Base-by-base conservation (phyloP, 2,888 invertebrate genomes). In the Taenaris catops region DNA sequence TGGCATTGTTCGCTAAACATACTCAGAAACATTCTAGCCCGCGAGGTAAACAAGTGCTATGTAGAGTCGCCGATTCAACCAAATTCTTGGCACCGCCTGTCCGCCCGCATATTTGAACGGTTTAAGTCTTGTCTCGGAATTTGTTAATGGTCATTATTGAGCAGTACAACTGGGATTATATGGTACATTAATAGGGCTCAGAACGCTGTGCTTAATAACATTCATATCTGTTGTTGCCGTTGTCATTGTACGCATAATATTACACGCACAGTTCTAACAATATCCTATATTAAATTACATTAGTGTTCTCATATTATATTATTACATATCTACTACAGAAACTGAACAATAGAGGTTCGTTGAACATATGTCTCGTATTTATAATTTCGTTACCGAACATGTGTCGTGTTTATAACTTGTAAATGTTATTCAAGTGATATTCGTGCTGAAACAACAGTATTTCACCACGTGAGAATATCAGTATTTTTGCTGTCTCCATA, bases 31-130 rank as follows among this genome's bases (percentile, higher is more conserved):
- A 14, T 14, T 14, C 14, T 14, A 14, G 14, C 4, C 14, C 14
- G 14, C 69, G 75, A 75, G 70, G 79, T 73, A 76, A 81, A 76
- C 76, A 73, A 75, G 69, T 63, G 65, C 63, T 58, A 53, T 58
- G 70, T 63, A 66, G 68, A 76, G 67, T 63, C 55, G 62, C 57
- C 63, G 64, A 41, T 46, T 69, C 66, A 60, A 65, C 70, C 63
- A 72, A 79, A 83, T 81, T 78, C 79, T 74, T 76, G 70, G 68
- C 75, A 74, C 72, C 63, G 64, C 59, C 40, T 50, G 55, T 56
- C 51, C 50, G 63, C 52, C 61, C 63, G 69, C 70, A 69, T 73
- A 70, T 70, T 72, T 74, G 61, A 51, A 55, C 55, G 48, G 50
- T 56, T 54, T 50, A 55, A 49, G 46, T 47, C 41, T 48, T 41